Evolutionary conservation across 2,113 vertebrate genomes (phyloP).

Genomic region (Leptobrachium ailaonicum): DNA sequence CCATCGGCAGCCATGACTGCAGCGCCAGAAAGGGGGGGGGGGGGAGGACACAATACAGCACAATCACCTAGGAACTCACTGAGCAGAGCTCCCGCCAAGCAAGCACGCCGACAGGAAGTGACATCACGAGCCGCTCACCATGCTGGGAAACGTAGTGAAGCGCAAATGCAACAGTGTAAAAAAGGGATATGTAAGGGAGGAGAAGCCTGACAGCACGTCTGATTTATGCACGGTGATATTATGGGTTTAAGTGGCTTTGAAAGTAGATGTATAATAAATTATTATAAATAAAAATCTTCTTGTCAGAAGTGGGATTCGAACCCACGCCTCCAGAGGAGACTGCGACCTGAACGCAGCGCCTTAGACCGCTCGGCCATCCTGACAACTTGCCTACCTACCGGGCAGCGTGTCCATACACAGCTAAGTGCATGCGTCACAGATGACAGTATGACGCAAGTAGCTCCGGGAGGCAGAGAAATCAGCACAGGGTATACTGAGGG

Average conservation of each 20-base stretch:
- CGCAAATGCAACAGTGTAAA: no score
- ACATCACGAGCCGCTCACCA: background rate
- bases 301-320: constrained; percentile 66
- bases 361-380: constrained; percentile 66
- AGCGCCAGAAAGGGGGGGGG: no score
- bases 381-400: constrained; percentile 26
- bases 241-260: no score
- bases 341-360: constrained; percentile 61
- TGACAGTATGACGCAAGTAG: no score
- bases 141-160: background rate
- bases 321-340: constrained; percentile 63
- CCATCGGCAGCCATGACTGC: background rate
- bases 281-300: background rate
- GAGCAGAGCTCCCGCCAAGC: constrained; percentile 4
- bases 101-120: background rate
- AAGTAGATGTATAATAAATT: background rate
- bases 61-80: background rate
- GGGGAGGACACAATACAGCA: no score
- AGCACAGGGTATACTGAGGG: no score
- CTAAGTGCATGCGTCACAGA: no score
- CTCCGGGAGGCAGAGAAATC: no score
- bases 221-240: background rate
- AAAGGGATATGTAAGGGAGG: no score
- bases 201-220: background rate
- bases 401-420: no score